Percentiles rank a stretch among this genome's conserved stretches.
These are phyloP conservation scores for Craterocephalus amniculus DNA, from an alignment of 2,797 vertebrate species.

Conservation along the genomic window DNA sequence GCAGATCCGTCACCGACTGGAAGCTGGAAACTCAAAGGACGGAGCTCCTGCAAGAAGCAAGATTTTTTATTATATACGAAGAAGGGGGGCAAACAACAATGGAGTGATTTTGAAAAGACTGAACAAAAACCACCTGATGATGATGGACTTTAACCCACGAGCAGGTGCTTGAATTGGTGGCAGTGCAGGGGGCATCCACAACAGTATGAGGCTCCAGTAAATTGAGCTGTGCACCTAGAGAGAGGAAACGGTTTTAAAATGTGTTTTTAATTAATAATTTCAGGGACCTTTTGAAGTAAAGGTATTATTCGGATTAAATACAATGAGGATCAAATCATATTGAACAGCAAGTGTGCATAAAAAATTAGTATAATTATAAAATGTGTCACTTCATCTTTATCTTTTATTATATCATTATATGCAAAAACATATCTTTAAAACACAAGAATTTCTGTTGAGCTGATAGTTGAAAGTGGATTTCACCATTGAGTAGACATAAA, in stretches of 20 bases:
- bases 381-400: too few relatives aligned
- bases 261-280: background rate
- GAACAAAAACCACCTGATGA: constrained; percentile 62
- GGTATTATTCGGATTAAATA: background rate
- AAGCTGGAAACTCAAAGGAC: constrained; percentile 74
- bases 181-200: constrained; percentile 76
- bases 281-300: background rate
- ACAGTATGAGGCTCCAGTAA: constrained; percentile 27
- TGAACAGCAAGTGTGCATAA: background rate
- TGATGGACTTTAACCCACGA: constrained; percentile 76
- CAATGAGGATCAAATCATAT: too few relatives aligned
- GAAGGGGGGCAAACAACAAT: background rate
- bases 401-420: too few relatives aligned
- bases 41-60: constrained; percentile 50
- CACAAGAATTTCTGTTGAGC: too few relatives aligned
- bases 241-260: background rate
- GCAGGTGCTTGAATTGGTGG: constrained; percentile 76
- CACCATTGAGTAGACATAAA: background rate
- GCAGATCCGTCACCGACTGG: constrained; percentile 89
- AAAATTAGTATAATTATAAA: too few relatives aligned
- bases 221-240: constrained; percentile 62
- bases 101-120: background rate
- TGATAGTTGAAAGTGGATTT: background rate
- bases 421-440: background rate
- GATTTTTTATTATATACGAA: constrained; percentile 1